Evolutionary conservation across 1,140 invertebrate species (phyloP).

Genomic region (Uloborus diversus): DNA sequence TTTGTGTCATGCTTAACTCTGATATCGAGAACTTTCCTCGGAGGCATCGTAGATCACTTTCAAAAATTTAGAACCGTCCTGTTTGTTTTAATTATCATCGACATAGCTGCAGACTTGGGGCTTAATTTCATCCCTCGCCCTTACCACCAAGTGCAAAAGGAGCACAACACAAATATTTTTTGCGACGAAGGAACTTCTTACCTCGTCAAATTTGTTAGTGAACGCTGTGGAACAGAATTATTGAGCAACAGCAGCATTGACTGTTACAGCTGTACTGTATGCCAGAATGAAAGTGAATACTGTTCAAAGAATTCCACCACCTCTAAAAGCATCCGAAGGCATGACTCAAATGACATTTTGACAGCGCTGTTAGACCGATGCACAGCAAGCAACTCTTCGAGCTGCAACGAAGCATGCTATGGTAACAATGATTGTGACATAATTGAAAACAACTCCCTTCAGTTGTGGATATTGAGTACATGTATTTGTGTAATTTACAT

Average conservation of each 20-base stretch:
- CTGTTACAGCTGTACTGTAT: not conserved
- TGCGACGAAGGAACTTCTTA: not conserved
- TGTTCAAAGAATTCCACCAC: not conserved
- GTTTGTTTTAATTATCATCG: conserved; percentile 44
- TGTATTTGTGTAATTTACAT: conserved; percentile 56
- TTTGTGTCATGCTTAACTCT: conserved; percentile 63
- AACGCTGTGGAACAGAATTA: not conserved
- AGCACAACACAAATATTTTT: not conserved
- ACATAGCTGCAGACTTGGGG: conserved; percentile 22
- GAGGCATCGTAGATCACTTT: conserved; percentile 63
- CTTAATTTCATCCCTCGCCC: conserved; percentile 20
- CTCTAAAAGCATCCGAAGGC: not conserved
- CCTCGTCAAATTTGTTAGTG: not conserved
- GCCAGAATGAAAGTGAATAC: not conserved
- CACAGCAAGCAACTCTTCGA: not conserved
- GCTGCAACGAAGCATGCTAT: not conserved
- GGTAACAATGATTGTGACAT: not conserved
- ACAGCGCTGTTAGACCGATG: not conserved
- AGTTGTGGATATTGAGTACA: conserved; percentile 58
- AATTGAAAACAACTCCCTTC: not conserved
- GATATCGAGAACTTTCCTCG: conserved; percentile 62
- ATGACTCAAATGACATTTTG: no score
- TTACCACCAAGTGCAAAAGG: not conserved
- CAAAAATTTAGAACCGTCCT: conserved; percentile 59
- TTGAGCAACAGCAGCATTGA: not conserved